A percentile compares a stretch with the other conserved stretches of the same genome.
These are phyloP conservation scores for Hyppa rectilinea DNA, from an alignment of 2,888 invertebrate genomes.

Conservation along the genomic window DNA sequence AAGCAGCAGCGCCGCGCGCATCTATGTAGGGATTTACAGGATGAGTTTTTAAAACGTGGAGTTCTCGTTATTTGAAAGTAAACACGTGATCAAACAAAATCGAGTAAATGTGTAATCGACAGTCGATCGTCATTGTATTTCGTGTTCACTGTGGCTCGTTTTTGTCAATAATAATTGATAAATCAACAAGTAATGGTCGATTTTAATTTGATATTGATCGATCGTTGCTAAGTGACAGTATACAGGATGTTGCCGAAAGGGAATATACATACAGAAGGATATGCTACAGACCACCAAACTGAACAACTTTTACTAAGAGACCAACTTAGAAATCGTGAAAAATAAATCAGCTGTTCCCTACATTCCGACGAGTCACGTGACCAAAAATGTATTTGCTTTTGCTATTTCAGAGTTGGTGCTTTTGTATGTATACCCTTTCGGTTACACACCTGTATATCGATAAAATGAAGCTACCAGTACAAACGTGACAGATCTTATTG, in stretches of 20 bases:
- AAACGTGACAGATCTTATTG: not conserved
- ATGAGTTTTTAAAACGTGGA: not conserved
- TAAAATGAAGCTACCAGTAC: not conserved
- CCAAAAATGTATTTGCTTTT: too few relatives aligned
- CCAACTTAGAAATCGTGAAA: too few relatives aligned
- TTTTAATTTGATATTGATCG: not conserved
- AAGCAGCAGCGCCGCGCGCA: not conserved
- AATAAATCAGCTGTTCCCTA: too few relatives aligned
- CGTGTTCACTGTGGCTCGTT: not conserved
- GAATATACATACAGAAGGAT: too few relatives aligned
- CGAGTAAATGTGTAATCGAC: not conserved
- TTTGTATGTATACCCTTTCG: too few relatives aligned
- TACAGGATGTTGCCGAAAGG: too few relatives aligned
- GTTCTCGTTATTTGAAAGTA: not conserved
- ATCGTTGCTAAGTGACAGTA: not conserved
- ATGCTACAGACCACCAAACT: too few relatives aligned
- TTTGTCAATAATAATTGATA: not conserved
- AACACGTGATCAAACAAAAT: not conserved
- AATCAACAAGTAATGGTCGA: not conserved
- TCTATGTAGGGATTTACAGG: not conserved
- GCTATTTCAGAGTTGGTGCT: too few relatives aligned
- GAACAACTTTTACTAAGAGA: too few relatives aligned
- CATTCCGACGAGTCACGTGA: too few relatives aligned
- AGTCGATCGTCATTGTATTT: not conserved
- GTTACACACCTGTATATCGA: too few relatives aligned